phyloP scores from a whole-genome alignment of 1,140 invertebrate genomes.

The Araneus ventricosus region DNA sequence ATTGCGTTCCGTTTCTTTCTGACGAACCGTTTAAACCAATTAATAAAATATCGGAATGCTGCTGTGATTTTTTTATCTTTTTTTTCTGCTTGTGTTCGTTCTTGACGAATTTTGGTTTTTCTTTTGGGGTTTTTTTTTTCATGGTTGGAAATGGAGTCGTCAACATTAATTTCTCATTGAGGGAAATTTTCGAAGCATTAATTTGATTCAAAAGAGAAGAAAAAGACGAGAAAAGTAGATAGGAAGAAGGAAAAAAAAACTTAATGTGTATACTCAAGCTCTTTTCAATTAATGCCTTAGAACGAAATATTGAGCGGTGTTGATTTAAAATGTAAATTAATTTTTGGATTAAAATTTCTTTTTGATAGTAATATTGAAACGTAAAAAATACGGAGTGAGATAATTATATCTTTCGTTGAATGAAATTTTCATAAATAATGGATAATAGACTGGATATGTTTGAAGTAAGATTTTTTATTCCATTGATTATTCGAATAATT shows the following conservation, averaged over 20 bases:
- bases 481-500: background rate
- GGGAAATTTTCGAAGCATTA: slow-evolving; percentile 1
- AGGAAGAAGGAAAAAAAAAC: background rate
- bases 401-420: background rate
- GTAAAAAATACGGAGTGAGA: background rate
- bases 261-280: background rate
- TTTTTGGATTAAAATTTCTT: background rate
- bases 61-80: background rate
- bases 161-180: slow-evolving; percentile 34
- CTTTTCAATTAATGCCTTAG: background rate
- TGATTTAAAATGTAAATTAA: slow-evolving; percentile 30
- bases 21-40: slow-evolving; percentile 18
- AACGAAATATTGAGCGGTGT: background rate
- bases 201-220: background rate
- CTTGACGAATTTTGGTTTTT: background rate
- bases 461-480: background rate
- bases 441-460: too few species aligned
- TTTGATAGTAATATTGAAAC: background rate
- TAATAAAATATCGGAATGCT: slow-evolving; percentile 30
- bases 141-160: slow-evolving; percentile 1
- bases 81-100: background rate
- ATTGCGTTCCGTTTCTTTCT: slow-evolving; percentile 10
- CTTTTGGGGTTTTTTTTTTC: background rate
- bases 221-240: background rate
- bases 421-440: background rate